Conservation (phyloP, 2,797 vertebrate species). For the Neoniphon sammara region DNA sequence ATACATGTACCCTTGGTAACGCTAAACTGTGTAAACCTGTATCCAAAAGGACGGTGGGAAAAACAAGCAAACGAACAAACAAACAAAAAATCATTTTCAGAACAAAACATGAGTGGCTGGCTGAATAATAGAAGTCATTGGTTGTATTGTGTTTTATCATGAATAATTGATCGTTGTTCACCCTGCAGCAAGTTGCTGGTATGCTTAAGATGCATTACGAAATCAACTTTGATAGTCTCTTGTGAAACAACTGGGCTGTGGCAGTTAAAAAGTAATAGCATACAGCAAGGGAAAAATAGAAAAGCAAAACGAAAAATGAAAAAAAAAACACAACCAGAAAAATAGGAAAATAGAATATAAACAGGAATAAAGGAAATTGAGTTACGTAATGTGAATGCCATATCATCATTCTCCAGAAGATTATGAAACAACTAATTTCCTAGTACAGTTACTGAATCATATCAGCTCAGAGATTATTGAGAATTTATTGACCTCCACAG, state of each 20-base stretch:
- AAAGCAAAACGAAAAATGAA: no score
- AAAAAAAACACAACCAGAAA: background rate
- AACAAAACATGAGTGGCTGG: no score
- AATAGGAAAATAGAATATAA: background rate
- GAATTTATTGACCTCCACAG: no score
- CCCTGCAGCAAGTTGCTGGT: constrained; percentile 16
- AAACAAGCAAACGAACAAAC: no score
- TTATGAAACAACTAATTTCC: no score
- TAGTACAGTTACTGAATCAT: no score
- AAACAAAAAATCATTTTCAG: no score
- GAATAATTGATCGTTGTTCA: background rate
- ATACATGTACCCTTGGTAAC: constrained; percentile 35
- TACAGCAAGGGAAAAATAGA: background rate
- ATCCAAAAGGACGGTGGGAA: background rate
- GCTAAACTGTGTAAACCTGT: background rate
- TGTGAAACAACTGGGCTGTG: background rate
- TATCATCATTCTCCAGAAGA: no score
- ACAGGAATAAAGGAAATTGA: background rate
- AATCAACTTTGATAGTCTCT: background rate
- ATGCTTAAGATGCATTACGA: background rate
- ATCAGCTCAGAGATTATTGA: no score
- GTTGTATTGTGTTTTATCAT: background rate
- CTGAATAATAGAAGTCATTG: background rate
- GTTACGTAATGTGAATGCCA: no score
- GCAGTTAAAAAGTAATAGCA: background rate